A percentile compares a stretch with the other conserved stretches of the same genome.
phyloP scores from a whole-genome alignment of 2,888 invertebrate genomes.

The Agapetus fuscipes region DNA sequence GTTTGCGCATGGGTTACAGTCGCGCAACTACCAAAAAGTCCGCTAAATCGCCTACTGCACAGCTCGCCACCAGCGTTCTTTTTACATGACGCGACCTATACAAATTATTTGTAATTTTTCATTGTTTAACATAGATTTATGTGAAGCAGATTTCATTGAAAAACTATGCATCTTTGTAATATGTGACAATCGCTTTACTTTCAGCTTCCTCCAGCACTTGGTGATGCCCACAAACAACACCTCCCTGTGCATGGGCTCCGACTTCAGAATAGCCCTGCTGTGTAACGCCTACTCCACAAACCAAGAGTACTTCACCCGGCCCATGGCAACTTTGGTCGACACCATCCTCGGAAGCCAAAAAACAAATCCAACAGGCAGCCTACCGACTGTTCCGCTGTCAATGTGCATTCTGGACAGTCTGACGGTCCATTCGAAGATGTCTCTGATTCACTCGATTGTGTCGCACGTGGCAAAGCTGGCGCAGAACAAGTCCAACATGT shows the following conservation, averaged over 20 bases:
- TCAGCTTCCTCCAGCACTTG: constrained; percentile 76
- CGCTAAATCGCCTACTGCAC: too few relatives aligned
- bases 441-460: constrained; percentile 67
- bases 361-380: constrained; percentile 36
- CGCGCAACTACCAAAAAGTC: too few relatives aligned
- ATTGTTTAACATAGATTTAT: too few relatives aligned
- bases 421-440: constrained; percentile 95
- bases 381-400: constrained; percentile 77
- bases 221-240: constrained; percentile 63
- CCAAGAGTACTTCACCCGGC: constrained; percentile 81
- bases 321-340: constrained; percentile 87
- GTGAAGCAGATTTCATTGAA: too few relatives aligned
- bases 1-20: too few relatives aligned
- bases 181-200: too few relatives aligned
- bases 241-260: constrained; percentile 66
- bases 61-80: too few relatives aligned
- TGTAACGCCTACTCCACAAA: constrained; percentile 95
- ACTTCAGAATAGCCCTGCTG: constrained; percentile 82
- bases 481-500: constrained; percentile 73
- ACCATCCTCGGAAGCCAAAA: constrained; percentile 68
- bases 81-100: too few relatives aligned
- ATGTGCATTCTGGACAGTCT: constrained; percentile 90
- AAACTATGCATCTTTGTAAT: too few relatives aligned
- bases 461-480: constrained; percentile 86
- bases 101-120: too few relatives aligned